Base-by-base conservation (phyloP, 2,113 vertebrate species). In the Colius striatus region DNA sequence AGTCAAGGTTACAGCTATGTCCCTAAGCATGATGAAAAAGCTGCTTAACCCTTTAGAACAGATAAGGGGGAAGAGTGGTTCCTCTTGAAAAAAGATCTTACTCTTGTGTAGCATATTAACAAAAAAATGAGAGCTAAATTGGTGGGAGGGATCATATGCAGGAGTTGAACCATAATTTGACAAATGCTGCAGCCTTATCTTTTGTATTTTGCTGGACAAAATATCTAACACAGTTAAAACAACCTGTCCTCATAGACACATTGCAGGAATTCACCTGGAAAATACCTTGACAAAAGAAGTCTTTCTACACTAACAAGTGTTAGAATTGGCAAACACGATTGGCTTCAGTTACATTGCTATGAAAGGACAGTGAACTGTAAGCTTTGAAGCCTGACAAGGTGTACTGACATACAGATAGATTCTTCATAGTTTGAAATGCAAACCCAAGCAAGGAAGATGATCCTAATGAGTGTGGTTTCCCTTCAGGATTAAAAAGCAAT, bases 11-110 rank as follows among this genome's bases (percentile, higher is more conserved):
- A 67, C 17, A 80, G 55, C 74, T 85, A 41, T n/a, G 45, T 81
- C 91, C 45, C 48, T 67, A 61, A 87, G 36, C 13, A 9, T 2
- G 3, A 82, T 87, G 77, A 94, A 78, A 93, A 96, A 87, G 51
- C 61, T 82, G 45, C 66, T 87, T 93, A 93, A 87, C 77, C 61
- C 86, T 73, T 92, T 89, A 63, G 55, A 87, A 76, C 20, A 71
- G 51, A 83, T 84, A 90, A 94, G 13, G 55, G 9, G 45, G 36
- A 26, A 87, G 48, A 80, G 34, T 2, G 2, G 86, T 89, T 89
- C 50, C 36, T 80, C 50, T 70, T 54, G 58, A 70, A 91, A 81
- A 81, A 72, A 71, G 5, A 70, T 60, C 81, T 85, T 61, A 74
- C 58, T 92, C 58, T 81, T 87, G 16, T 68, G 53, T 36, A 36